These are phyloP conservation scores for Delphinapterus leucas DNA, from an alignment of 2,113 vertebrate species.

Conservation along the genomic window DNA sequence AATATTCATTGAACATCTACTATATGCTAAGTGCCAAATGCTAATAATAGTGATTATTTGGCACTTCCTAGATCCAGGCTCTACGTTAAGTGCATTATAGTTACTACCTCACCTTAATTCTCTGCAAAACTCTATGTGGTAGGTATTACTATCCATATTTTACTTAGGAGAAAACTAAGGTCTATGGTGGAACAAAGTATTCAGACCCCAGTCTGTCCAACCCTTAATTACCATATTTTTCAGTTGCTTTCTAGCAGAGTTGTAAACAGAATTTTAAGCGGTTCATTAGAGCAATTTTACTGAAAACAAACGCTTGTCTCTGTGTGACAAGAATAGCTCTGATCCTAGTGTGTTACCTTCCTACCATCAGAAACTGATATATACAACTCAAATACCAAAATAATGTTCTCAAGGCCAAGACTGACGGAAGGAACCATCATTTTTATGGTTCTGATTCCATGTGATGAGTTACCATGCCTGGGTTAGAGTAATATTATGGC, in stretches of 20 bases:
- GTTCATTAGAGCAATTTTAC: background rate
- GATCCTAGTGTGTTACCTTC: background rate
- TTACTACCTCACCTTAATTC: background rate
- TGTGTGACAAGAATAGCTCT: background rate
- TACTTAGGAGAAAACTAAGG: conserved; percentile 39
- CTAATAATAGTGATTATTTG: background rate
- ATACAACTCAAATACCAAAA: conserved; percentile 4
- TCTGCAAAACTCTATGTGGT: conserved; percentile 8
- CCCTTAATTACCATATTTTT: background rate
- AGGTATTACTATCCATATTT: background rate
- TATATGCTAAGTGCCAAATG: background rate
- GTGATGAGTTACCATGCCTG: background rate
- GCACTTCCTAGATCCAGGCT: background rate
- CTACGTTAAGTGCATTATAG: background rate
- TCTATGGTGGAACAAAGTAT: background rate
- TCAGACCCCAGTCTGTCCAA: background rate
- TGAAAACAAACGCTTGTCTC: conserved; percentile 37
- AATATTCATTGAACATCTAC: background rate
- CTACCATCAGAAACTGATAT: background rate
- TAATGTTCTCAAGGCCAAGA: background rate
- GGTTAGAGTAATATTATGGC: background rate
- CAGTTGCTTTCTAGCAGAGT: background rate
- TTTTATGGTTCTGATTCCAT: background rate
- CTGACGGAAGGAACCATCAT: conserved; percentile 16
- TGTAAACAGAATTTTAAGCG: background rate